Base-by-base conservation (phyloP, 2,113 vertebrate genomes). In the Sebastes fasciatus region DNA sequence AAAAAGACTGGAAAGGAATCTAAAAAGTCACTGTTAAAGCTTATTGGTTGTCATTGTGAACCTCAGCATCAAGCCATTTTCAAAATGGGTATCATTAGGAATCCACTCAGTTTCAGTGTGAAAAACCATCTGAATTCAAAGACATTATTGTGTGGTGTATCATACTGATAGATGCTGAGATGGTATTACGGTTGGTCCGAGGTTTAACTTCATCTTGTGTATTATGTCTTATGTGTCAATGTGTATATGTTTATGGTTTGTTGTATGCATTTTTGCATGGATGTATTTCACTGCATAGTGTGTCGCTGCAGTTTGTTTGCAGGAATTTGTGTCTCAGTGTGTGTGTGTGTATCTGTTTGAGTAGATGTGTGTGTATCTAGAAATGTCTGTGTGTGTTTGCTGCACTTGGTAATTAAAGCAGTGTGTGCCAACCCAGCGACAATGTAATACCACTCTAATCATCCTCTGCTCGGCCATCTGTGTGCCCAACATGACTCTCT, bases 381-480 rank as follows among this genome's bases (percentile, higher is more conserved):
- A 78, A 70, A 74, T 8, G 0, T 23, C 42, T 70, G 51, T 81
- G 82, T 87, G 85, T 88, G 71, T 88, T 84, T 85, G 79, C 75
- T 60, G 77, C 72, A 66, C 84, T 77, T 65, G 19, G 84, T 91
- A 90, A 91, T 91, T 92, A 91, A 91, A 88, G 84, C 69, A 19
- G 79, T 68, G 85, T 45, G 79, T 87, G 88, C 89, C 87, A 91
- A 86, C 79, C 77, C 90, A 88, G 81, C 66, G 86, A 83, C 89
- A 86, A 84, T 87, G 87, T 92, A 92, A 94, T 92, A 84, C 92
- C 89, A 76, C 92, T 88, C 63, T 92, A 93, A 93, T 94, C 90
- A 79, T 91, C 90, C 82, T 87, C 89, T 79, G 79, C 82, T 88
- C 74, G 73, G 62, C 93, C 93, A 94, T 93, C 93, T 94, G 92